Evolutionary conservation across 2,113 vertebrate genomes (phyloP).

Genomic region (Zingel zingel): DNA sequence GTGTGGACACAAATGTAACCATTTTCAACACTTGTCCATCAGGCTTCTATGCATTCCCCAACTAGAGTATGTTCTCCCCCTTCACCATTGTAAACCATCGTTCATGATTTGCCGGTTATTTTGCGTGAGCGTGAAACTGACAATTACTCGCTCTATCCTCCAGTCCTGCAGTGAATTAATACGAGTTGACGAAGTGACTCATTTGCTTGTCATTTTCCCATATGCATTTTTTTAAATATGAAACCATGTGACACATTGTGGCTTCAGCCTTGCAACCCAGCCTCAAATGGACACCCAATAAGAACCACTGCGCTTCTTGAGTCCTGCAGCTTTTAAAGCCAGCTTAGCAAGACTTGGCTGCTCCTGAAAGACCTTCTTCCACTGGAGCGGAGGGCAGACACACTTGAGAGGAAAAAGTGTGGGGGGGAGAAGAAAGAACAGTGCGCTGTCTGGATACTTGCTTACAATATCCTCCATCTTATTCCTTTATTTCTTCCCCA

Average conservation of each 20-base stretch:
- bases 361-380: constrained; percentile 66
- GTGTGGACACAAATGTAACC: constrained; percentile 47
- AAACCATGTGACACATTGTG: constrained; percentile 65
- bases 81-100: constrained; percentile 39
- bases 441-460: constrained; percentile 58
- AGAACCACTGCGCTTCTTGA: constrained; percentile 14
- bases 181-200: constrained; percentile 75
- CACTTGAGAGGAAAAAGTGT: constrained; percentile 50
- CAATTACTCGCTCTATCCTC: constrained; percentile 72
- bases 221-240: constrained; percentile 68
- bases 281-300: constrained; percentile 51
- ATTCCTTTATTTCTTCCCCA: constrained; percentile 55
- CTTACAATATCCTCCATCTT: constrained; percentile 69
- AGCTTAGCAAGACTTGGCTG: constrained; percentile 75
- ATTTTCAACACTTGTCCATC: constrained; percentile 64
- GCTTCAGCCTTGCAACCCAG: constrained; percentile 28
- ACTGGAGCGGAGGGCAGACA: constrained; percentile 48
- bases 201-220: constrained; percentile 70
- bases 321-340: constrained; percentile 50
- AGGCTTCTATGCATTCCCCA: constrained; percentile 46
- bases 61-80: constrained; percentile 5
- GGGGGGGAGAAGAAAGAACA: constrained; percentile 9
- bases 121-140: constrained; percentile 66
- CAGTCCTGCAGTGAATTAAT: constrained; percentile 65
- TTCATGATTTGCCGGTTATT: constrained; percentile 60